These are phyloP conservation scores for Lasiommata megera DNA, from an alignment of 2,888 invertebrate species.

Conservation along the genomic window DNA sequence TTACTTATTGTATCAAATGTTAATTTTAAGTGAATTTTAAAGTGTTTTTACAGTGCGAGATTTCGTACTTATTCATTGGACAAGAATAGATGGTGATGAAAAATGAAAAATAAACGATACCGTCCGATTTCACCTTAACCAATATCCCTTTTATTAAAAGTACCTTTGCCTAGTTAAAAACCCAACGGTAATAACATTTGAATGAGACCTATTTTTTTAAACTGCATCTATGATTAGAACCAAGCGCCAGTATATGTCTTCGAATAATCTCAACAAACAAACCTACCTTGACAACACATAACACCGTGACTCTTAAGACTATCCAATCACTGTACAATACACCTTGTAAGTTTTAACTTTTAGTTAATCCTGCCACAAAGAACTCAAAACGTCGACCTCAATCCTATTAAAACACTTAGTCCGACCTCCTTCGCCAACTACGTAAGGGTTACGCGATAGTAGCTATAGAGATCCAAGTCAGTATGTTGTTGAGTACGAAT, in stretches of 20 bases:
- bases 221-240: too few relatives aligned
- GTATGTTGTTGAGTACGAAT: background rate
- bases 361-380: slow-evolving; percentile 10
- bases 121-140: too few relatives aligned
- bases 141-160: too few relatives aligned
- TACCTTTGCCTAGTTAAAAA: too few relatives aligned
- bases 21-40: too few relatives aligned
- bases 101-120: too few relatives aligned
- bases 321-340: background rate
- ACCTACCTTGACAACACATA: background rate
- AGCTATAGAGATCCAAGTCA: background rate
- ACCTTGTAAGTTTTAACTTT: background rate
- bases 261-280: background rate
- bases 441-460: background rate
- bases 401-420: slow-evolving; percentile 20
- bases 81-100: too few relatives aligned
- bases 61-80: too few relatives aligned
- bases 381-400: slow-evolving; percentile 17
- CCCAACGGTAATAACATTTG: too few relatives aligned
- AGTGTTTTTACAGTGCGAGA: too few relatives aligned
- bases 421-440: slow-evolving; percentile 11
- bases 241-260: background rate
- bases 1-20: too few relatives aligned
- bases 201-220: too few relatives aligned
- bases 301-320: background rate